phyloP scores from a whole-genome alignment of 2,113 vertebrate species.

The Leptocoma aspasia region DNA sequence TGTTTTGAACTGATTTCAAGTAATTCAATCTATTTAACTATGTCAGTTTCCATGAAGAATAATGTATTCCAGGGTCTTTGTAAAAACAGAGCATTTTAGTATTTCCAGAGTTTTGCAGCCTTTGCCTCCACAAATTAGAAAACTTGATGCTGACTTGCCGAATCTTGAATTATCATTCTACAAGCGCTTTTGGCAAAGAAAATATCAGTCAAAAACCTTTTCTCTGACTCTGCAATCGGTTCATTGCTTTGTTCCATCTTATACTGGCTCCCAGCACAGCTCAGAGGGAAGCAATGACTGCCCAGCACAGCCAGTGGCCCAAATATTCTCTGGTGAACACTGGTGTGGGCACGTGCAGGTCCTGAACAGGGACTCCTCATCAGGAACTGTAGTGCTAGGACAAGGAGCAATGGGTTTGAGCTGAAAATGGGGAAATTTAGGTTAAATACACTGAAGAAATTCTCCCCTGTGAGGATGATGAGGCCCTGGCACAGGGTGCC shows the following conservation, averaged over 20 bases:
- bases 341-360: background rate
- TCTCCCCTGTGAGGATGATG: accelerated
- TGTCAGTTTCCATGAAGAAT: background rate
- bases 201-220: background rate
- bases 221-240: background rate
- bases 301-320: background rate
- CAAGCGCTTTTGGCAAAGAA: accelerated
- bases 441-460: background rate
- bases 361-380: background rate
- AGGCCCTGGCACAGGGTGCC: background rate
- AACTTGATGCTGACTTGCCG: background rate
- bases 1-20: background rate
- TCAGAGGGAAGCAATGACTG: background rate
- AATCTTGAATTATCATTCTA: background rate
- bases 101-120: background rate
- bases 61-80: background rate
- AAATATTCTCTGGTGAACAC: background rate
- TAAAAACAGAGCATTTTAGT: background rate
- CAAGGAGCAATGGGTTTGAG: background rate
- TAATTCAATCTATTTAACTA: background rate
- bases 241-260: background rate
- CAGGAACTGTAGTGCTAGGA: background rate
- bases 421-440: background rate
- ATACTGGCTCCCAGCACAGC: background rate
- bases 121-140: background rate